Evolutionary conservation across 1,140 invertebrate genomes (phyloP), one percentile per base, ranked within the genome.

Genomic region (Pseudomyrmex pallidus): DNA sequence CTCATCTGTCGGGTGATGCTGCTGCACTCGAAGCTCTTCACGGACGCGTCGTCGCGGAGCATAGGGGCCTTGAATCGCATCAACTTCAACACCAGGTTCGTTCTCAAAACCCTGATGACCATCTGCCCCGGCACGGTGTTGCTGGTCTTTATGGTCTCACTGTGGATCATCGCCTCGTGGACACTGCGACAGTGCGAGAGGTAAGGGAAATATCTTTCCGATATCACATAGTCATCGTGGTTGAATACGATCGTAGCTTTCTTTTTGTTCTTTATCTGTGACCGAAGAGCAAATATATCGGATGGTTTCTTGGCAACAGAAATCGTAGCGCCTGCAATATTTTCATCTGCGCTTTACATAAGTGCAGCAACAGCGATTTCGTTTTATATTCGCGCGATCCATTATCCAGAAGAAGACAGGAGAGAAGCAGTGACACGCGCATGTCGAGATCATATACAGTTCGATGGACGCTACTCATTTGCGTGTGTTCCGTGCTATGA

Each of bases 111-210:
- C 64, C 95, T 99, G 88, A 99, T 99, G 99, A 99, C 99, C 92
- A 99, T 99, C 92, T 99, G 99, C 95, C 99, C 99, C 35, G 99
- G 99, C 87, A 99, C 99, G 64, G 98, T 99, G 80, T 96, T 99
- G 88, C 95, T 99, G 85, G 98, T 99, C 74, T 99, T 99, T 95
- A 99, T 99, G 97, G 98, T 99, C 74, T 99, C 99, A 0, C 95
- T 99, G 64, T 99, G 99, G 99, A 99, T 99, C 94, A 99, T 99
- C 89, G 99, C 99, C 63, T 99, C 98, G 90, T 99, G 99, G 99
- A 99, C 99, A 72, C 95, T 99, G 85, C 96, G 99, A 89, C 98
- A 99, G 89, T 99, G 99, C 94, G 99, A 99, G 96, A 98, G 99
- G 99, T 99, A 96, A 95, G 48, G 35, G 4, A 35, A 35, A 35